Evolutionary conservation across 1,140 invertebrate genomes (phyloP), one percentile per base, ranked within the genome.

Genomic region (Akabosia matsudoensis): DNA sequence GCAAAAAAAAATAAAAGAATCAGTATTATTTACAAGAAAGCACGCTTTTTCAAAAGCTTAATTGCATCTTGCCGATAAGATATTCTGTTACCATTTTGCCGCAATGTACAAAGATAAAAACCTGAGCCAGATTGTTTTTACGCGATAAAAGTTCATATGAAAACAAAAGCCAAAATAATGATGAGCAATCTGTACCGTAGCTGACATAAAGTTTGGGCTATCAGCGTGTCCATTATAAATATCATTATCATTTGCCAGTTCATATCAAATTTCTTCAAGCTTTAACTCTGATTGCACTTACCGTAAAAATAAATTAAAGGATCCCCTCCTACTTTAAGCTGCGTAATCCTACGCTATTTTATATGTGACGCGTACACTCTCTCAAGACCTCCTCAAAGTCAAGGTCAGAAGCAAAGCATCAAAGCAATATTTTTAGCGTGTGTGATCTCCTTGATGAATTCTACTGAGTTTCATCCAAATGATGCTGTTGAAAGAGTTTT

Each of bases 231-330:
- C n/a, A 45, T 45, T 18, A 45, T 45, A 45, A 45, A 45, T 45
- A 45, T 45, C 37, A 45, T 45, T n/a, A n/a, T n/a, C n/a, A n/a
- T n/a, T n/a, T n/a, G n/a, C n/a, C n/a, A n/a, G n/a, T n/a, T n/a
- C n/a, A 45, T 45, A 45, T 45, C 37, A 45, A 45, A 45, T 45
- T 45, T 7, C 37, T 45, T 10, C 7, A 45, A 18, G 7, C 37
- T 10, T 45, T 45, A 45, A 45, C n/a, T n/a, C n/a, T n/a, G 37
- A 45, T 45, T 45, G 18, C 22, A 56, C 54, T 56, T 56, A 56
- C 54, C 54, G 54, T 56, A 56, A 56, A 45, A 56, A 56, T 56
- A 56, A 56, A 56, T 56, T 56, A 56, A 56, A 18, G 54, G 24
- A n/a, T 22, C 54, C 24, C 37, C 37, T 45, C 7, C 37, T 45